Base-by-base conservation (phyloP, 2,797 vertebrate genomes). In the Mallotus villosus region DNA sequence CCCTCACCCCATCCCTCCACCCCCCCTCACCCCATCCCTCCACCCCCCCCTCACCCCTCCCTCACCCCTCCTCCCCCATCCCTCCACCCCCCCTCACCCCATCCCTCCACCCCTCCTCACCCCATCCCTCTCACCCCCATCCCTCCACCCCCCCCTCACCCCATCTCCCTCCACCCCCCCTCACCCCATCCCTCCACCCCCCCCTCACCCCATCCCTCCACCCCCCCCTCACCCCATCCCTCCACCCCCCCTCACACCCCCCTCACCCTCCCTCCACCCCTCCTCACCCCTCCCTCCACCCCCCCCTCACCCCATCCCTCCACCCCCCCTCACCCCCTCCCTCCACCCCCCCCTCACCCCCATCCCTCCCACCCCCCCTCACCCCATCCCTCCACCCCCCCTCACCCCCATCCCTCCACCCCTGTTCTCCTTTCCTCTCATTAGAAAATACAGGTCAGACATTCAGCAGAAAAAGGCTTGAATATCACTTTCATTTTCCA, bases 361-460 rank as follows among this genome's bases (percentile, higher is more conserved):
- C n/a, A 25, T 16, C 25, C 60, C 25, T 16, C 65, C 65, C 12
- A 12, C 2, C 12, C 64, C 34, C 32, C 19, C 24, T 19, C 67
- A 0, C 55, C 37, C 55, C 22, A 11, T n/a, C 24, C 58, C 53
- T 57, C 19, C 53, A 57, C n/a, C n/a, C 17, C 63, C 7, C 29
- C 27, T 17, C 27, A n/a, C 60, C 27, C n/a, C n/a, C n/a, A 25
- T 16, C 25, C n/a, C 37, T 59, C 16, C 51, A 12, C 37, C 29
- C 1, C 24, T 21, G 55, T 34, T 21, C 29, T 4, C 8, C 12
- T 61, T 55, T 51, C 37, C 21, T 71, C 16, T 67, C 58, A 61
- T 75, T 74, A 75, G 64, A 71, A 78, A 78, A 82, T 77, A 61
- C 61, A 73, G 41, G 74, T 74, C 27, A 69, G 27, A 32, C 51